A percentile compares a stretch with the other conserved stretches of the same genome.
phyloP scores from a whole-genome alignment of 37 sponge, comb jelly and placozoan genomes.

The Axinella damicornis region DNA sequence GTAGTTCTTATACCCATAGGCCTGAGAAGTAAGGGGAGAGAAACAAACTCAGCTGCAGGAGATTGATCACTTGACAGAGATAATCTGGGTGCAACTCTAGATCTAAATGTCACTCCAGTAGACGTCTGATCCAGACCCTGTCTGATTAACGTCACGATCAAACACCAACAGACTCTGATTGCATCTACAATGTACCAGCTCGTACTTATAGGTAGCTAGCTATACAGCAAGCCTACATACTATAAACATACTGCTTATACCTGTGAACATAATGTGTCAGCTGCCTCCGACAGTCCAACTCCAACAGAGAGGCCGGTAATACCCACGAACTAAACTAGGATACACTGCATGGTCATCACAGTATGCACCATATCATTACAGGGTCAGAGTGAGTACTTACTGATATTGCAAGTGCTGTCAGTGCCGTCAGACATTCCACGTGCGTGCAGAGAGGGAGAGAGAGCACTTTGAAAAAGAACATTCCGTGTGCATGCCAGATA shows the following conservation, averaged over 20 bases:
- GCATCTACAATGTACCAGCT: too few species aligned
- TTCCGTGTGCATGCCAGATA: too few species aligned
- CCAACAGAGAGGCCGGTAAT: conserved; percentile 48
- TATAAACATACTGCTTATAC: conserved; percentile 15
- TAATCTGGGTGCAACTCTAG: too few species aligned
- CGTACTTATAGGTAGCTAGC: too few species aligned
- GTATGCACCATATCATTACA: too few species aligned
- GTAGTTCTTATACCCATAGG: conserved; percentile 69
- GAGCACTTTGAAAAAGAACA: neutral
- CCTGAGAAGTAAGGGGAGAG: too few species aligned
- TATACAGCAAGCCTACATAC: too few species aligned
- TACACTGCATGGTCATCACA: neutral
- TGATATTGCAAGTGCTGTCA: conserved; percentile 25
- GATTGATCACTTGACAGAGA: too few species aligned
- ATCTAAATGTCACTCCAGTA: too few species aligned
- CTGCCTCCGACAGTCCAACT: conserved; percentile 48
- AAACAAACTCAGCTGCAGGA: conserved; percentile 4
- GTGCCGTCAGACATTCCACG: neutral
- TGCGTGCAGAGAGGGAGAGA: neutral
- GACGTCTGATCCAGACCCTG: too few species aligned
- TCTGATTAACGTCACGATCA: too few species aligned
- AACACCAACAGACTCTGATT: too few species aligned
- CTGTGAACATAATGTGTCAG: conserved; percentile 67
- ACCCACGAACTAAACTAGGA: conserved; percentile 40
- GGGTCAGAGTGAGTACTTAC: neutral